Base-by-base conservation (phyloP, 2,113 vertebrate genomes). In the Delphinus delphis region DNA sequence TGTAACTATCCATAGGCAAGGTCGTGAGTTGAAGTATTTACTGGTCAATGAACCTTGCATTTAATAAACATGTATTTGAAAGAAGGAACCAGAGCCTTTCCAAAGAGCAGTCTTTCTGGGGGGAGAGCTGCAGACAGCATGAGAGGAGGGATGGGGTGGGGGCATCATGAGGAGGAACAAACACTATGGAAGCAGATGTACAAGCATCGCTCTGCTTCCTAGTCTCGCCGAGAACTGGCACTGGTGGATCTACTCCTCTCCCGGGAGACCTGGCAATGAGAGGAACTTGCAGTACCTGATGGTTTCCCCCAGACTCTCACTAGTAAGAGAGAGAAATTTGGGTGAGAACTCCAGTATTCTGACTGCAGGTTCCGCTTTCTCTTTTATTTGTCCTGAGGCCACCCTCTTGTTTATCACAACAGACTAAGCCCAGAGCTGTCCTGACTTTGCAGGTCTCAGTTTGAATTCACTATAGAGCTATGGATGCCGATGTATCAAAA, bases 131-230 rank as follows among this genome's bases (percentile, higher is more conserved):
- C 63, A 86, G 53, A 23, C 3, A 67, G 89, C 17, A 1, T 4
- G 38, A 85, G 80, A 71, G 23, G 0, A 13, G 68, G 60, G 18
- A 1, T 28, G 6, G 4, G 58, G n/a, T 25, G 33, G 13, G 31
- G 23, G 36, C 4, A 1, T 50, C 9, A 5, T 0, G 9, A 20
- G 9, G 47, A 17, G 50, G 13, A 41, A 33, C 55, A 25, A 25
- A 44, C 3, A 5, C 18, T 14, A 5, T 0, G n/a, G 14, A 60
- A 44, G 44, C 3, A 44, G 44, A 47, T 9, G 12, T 18, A 18
- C 67, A 6, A 0, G 14, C 60, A 1, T 10, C 1, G 5, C 41
- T 55, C 20, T 33, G 38, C 60, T 26, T 15, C 8, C 1, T 3
- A 33, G 23, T 5, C 31, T 6, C 77, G n/a, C 70, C 11, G 4